phyloP scores from a whole-genome alignment of 2,888 invertebrate genomes.

The Atethmia centrago region DNA sequence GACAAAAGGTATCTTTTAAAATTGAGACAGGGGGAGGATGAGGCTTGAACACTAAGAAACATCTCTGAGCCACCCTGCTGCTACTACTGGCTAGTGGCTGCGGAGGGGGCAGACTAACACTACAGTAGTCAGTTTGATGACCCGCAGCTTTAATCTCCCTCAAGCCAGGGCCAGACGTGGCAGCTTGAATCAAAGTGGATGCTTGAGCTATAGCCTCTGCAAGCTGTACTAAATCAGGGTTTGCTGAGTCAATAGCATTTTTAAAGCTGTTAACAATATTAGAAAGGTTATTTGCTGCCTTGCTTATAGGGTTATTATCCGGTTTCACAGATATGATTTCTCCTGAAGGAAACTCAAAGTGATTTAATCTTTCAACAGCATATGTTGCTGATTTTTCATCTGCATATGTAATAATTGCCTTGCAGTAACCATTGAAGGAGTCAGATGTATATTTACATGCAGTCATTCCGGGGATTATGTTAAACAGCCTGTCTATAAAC shows the following conservation, averaged over 20 bases:
- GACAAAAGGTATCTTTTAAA: conserved; percentile 96
- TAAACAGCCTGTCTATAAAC: conserved; percentile 95
- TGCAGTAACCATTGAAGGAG: conserved; percentile 86
- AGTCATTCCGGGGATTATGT: conserved; percentile 93
- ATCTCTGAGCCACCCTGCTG: conserved; percentile 92
- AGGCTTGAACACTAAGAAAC: conserved; percentile 92
- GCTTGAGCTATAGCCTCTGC: conserved; percentile 95
- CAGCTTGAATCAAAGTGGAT: conserved; percentile 93
- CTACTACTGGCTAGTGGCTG: conserved; percentile 92
- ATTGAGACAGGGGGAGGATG: conserved; percentile 93
- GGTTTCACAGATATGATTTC: conserved; percentile 94
- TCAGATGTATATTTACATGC: conserved; percentile 86
- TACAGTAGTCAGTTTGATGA: conserved; percentile 88
- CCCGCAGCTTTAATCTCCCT: conserved; percentile 66
- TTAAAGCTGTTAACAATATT: conserved; percentile 84
- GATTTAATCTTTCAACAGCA: conserved; percentile 96
- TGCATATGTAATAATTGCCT: conserved; percentile 81
- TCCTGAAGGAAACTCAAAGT: conserved; percentile 98
- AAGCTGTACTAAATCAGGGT: conserved; percentile 91
- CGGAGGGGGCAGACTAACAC: conserved; percentile 93
- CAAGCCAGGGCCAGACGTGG: conserved; percentile 74
- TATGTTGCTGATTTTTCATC: conserved; percentile 87
- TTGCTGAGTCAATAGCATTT: conserved; percentile 78
- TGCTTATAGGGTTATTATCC: conserved; percentile 85
- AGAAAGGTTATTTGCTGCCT: conserved; percentile 82